These are phyloP conservation scores for Podiceps cristatus DNA, from an alignment of 2,113 vertebrate species.

Conservation along the genomic window DNA sequence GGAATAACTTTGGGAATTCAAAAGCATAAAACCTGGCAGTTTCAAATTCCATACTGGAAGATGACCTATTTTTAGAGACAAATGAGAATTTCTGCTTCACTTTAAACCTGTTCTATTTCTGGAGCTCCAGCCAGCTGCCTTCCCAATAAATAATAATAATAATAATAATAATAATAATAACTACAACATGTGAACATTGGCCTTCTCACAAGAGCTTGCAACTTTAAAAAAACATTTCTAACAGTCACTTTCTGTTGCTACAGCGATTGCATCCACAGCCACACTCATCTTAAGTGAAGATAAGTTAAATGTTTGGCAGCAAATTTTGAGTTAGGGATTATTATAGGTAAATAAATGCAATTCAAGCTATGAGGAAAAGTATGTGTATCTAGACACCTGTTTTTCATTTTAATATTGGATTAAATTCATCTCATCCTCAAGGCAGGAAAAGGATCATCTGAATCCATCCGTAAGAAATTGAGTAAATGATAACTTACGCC, in stretches of 20 bases:
- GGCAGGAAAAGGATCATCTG: slow-evolving; percentile 47
- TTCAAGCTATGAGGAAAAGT: background rate
- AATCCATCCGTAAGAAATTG: background rate
- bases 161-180: background rate
- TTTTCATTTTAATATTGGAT: slow-evolving; percentile 61
- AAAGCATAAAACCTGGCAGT: background rate
- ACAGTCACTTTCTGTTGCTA: background rate
- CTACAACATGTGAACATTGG: slow-evolving; percentile 15
- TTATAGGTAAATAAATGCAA: background rate
- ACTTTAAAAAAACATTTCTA: background rate
- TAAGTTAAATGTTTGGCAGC: background rate
- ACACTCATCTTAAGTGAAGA: background rate
- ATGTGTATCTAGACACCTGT: slow-evolving; percentile 9
- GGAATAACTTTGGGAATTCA: slow-evolving; percentile 30
- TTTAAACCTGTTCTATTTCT: slow-evolving; percentile 44
- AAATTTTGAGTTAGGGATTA: background rate
- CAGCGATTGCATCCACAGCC: rapidly evolving
- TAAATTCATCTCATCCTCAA: slow-evolving; percentile 54
- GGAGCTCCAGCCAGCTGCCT: slow-evolving; percentile 15
- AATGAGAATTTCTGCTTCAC: slow-evolving; percentile 7
- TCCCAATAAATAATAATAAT: slow-evolving; percentile 23
- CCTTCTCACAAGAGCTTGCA: background rate
- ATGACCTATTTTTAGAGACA: slow-evolving; percentile 32
- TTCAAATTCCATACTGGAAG: slow-evolving; percentile 32
- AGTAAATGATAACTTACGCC: slow-evolving; percentile 32